Evolutionary conservation across 2,888 invertebrate species (phyloP).

Genomic region (Hyposoter dolosus): DNA sequence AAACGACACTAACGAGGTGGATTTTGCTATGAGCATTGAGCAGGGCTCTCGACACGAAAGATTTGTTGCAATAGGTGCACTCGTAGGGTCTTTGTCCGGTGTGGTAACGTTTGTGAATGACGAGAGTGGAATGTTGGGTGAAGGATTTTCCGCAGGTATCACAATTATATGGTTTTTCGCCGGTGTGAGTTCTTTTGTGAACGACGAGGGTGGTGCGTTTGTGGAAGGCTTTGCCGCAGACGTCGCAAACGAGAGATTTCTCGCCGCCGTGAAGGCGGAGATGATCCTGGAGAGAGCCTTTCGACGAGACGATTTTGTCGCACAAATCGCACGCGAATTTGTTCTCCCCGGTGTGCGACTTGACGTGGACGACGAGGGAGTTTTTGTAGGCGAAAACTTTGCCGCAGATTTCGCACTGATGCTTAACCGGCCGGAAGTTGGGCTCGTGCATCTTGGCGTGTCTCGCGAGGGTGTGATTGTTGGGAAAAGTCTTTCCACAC

Average conservation of each 20-base stretch:
- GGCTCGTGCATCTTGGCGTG: constrained; percentile 80
- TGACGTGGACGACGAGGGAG: constrained; percentile 82
- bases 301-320: constrained; percentile 83
- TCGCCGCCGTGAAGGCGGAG: constrained; percentile 83
- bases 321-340: constrained; percentile 83
- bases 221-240: constrained; percentile 84
- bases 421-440: constrained; percentile 79
- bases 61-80: constrained; percentile 82
- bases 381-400: constrained; percentile 83
- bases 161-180: constrained; percentile 84
- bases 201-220: constrained; percentile 83
- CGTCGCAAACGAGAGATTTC: constrained; percentile 82
- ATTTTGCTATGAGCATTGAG: constrained; percentile 81
- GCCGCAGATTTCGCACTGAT: constrained; percentile 83
- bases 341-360: constrained; percentile 81
- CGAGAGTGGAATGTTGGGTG: constrained; percentile 84
- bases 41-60: constrained; percentile 83
- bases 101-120: constrained; percentile 84
- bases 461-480: constrained; percentile 77
- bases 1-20: constrained; percentile 69
- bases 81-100: constrained; percentile 84
- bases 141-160: constrained; percentile 84
- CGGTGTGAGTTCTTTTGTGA: constrained; percentile 84
- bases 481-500: constrained; percentile 79
- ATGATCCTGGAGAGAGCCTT: constrained; percentile 84